Conservation (phyloP, 23 tunicate genomes). For the Diplosoma virens region DNA sequence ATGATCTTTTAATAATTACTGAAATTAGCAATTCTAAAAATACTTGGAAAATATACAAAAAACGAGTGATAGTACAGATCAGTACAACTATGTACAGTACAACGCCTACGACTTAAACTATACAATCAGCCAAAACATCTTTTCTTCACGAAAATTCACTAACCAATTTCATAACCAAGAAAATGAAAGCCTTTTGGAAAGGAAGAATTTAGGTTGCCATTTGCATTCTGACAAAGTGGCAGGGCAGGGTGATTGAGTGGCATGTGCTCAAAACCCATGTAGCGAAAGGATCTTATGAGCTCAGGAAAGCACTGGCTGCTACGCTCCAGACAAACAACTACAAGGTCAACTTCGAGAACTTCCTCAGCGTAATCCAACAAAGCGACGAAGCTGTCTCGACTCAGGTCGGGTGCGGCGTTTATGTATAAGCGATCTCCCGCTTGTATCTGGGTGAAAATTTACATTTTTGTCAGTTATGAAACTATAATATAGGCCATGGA, state of each 20-base stretch:
- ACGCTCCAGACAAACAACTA: constrained; percentile 52
- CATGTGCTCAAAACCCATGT: constrained; percentile 73
- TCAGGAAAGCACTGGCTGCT: constrained; percentile 17
- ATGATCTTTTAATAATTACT: too few relatives aligned
- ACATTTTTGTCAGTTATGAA: too few relatives aligned
- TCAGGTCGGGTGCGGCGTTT: constrained; percentile 40
- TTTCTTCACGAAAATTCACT: too few relatives aligned
- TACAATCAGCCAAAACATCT: too few relatives aligned
- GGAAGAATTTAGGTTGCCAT: neutral
- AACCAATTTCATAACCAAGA: constrained; percentile 32
- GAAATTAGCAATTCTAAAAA: too few relatives aligned
- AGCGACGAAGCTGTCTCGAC: constrained; percentile 76
- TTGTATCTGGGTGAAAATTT: too few relatives aligned
- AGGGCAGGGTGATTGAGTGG: neutral
- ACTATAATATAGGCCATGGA: too few relatives aligned
- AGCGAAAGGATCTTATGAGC: constrained; percentile 56
- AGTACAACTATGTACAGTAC: too few relatives aligned
- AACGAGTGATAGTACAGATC: too few relatives aligned
- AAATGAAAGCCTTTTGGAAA: constrained; percentile 23
- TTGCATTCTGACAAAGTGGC: neutral
- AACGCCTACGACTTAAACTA: neutral
- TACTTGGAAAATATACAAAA: too few relatives aligned
- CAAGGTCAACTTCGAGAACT: constrained; percentile 32
- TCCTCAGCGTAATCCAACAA: constrained; percentile 89
- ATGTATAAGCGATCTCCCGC: constrained; percentile 46